These are phyloP conservation scores for Silurus meridionalis DNA, from an alignment of 2,113 vertebrate genomes.

Conservation along the genomic window DNA sequence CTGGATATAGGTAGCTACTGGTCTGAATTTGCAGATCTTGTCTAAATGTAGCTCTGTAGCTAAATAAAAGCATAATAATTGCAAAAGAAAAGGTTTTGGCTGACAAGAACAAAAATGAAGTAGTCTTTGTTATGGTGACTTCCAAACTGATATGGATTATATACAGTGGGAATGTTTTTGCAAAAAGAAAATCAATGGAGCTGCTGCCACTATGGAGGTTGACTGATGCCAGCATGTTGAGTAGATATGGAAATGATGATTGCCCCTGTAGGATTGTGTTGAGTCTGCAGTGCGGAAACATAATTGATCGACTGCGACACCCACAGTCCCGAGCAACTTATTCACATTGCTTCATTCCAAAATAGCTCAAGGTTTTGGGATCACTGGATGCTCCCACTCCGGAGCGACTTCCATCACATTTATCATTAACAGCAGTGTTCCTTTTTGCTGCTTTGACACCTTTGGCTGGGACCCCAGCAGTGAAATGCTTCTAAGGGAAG, in stretches of 20 bases:
- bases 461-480: conserved; percentile 44
- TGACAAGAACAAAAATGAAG: not conserved
- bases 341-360: conserved; percentile 45
- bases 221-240: conserved; percentile 38
- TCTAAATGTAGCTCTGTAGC: not conserved
- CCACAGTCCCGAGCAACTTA: conserved; percentile 51
- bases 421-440: conserved; percentile 50
- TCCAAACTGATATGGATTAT: not conserved
- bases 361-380: conserved; percentile 45
- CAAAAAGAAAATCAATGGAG: conserved; percentile 27
- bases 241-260: conserved; percentile 47
- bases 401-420: conserved; percentile 50
- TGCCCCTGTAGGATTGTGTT: conserved; percentile 22
- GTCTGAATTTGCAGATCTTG: not conserved
- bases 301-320: conserved; percentile 57
- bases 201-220: conserved; percentile 14
- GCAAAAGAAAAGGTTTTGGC: not conserved
- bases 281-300: conserved; percentile 44
- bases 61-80: too few species aligned
- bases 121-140: not conserved
- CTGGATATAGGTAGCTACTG: not conserved
- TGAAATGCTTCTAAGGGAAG: conserved; percentile 40
- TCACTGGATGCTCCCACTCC: conserved; percentile 33
- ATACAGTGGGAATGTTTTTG: not conserved
- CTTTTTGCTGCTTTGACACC: conserved; percentile 36